phyloP scores from a whole-genome alignment of 2,113 vertebrate species.

The Progne subis region DNA sequence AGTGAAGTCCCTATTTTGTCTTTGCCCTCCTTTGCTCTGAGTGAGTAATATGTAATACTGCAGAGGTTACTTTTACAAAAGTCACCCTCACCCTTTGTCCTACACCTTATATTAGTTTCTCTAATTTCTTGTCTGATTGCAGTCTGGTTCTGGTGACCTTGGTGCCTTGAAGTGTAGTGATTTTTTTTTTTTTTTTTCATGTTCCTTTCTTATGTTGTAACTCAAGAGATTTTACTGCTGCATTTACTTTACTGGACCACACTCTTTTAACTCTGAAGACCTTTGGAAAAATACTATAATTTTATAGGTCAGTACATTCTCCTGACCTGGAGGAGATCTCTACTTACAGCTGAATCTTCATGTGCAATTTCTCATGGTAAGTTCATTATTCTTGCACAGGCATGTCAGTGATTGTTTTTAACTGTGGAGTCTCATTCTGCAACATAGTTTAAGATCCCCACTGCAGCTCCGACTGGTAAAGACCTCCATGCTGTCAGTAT shows the following conservation, averaged over 20 bases:
- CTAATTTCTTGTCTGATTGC: neutral
- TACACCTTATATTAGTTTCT: neutral
- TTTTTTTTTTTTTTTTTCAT: neutral
- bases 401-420: neutral
- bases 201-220: neutral
- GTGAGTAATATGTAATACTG: neutral
- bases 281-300: neutral
- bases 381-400: neutral
- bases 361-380: neutral
- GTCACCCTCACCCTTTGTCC: neutral
- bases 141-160: neutral
- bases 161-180: neutral
- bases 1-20: neutral
- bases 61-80: slow-evolving; percentile 7
- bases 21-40: neutral
- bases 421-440: neutral
- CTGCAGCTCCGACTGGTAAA: neutral
- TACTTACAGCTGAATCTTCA: neutral
- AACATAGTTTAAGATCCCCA: neutral
- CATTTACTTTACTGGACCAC: neutral
- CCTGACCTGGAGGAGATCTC: neutral
- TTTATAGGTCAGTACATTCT: neutral
- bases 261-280: neutral
- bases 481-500: neutral
- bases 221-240: neutral